Percentiles rank a stretch among this genome's conserved stretches.
phyloP scores from a whole-genome alignment of 1,140 invertebrate species.

The Pentalonia nigronervosa region DNA sequence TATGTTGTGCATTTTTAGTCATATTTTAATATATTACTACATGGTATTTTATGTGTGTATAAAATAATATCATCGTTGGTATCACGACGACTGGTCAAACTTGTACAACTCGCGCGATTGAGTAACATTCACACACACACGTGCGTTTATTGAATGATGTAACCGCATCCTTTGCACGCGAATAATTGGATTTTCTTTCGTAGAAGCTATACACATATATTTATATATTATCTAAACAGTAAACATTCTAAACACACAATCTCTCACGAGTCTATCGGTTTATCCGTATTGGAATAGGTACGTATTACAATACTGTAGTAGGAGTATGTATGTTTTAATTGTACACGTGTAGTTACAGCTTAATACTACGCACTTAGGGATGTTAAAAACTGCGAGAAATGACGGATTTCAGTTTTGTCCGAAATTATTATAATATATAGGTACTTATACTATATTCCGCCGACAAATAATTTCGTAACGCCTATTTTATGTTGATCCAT shows the following conservation, averaged over 20 bases:
- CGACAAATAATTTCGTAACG: not conserved
- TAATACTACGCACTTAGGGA: not conserved
- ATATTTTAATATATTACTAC: not conserved
- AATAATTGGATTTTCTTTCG: not conserved
- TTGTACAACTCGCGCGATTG: not conserved
- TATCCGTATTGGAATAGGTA: not conserved
- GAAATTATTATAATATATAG: not conserved
- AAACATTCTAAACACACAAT: not conserved
- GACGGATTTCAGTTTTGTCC: not conserved
- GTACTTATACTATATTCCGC: not conserved
- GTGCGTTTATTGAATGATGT: not conserved
- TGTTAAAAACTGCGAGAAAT: not conserved
- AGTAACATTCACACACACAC: not conserved
- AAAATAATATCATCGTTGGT: not conserved
- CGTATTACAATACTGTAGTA: not conserved
- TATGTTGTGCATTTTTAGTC: not conserved
- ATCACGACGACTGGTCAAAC: not conserved
- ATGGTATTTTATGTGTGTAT: not conserved
- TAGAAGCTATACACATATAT: no score
- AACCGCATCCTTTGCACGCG: not conserved
- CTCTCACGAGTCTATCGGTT: no score
- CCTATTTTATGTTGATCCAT: not conserved
- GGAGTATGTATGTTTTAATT: not conserved
- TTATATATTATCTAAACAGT: not conserved
- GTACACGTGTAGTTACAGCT: not conserved